Percentiles rank a stretch among this genome's conserved stretches.
Conservation (phyloP, 1,140 invertebrate species). For the Plectrocnemia conspersa region DNA sequence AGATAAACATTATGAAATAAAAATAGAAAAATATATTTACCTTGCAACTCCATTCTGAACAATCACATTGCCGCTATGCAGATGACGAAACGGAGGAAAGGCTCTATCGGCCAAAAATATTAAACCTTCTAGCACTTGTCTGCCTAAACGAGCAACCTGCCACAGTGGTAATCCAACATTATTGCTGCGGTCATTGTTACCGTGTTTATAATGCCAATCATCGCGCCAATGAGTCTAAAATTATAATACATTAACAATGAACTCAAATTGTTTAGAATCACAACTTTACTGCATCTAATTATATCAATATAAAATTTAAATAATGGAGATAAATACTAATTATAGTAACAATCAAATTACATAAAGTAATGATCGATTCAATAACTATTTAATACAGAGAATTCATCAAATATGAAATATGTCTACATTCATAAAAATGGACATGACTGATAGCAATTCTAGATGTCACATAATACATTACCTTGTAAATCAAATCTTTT, state of each 20-base stretch:
- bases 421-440: background rate
- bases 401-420: slow-evolving; percentile 2
- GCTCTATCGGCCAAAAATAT: slow-evolving; percentile 82
- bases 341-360: no score
- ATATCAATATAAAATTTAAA: no score
- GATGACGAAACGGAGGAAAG: slow-evolving; percentile 78
- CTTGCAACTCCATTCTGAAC: slow-evolving; percentile 83
- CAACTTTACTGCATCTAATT: no score
- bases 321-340: no score
- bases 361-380: no score
- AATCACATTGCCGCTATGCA: slow-evolving; percentile 88
- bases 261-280: no score
- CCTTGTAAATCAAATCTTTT: slow-evolving; percentile 85
- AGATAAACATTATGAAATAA: no score
- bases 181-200: slow-evolving; percentile 4
- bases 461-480: slow-evolving; percentile 40
- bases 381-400: no score
- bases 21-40: slow-evolving; percentile 44
- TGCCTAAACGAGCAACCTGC: slow-evolving; percentile 79
- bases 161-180: slow-evolving; percentile 62
- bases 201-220: slow-evolving; percentile 45
- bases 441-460: background rate
- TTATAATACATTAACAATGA: no score
- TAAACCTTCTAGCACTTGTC: slow-evolving; percentile 83
- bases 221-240: slow-evolving; percentile 48